These are phyloP conservation scores for Phania funesta DNA, from an alignment of 2,888 invertebrate species.

Conservation along the genomic window DNA sequence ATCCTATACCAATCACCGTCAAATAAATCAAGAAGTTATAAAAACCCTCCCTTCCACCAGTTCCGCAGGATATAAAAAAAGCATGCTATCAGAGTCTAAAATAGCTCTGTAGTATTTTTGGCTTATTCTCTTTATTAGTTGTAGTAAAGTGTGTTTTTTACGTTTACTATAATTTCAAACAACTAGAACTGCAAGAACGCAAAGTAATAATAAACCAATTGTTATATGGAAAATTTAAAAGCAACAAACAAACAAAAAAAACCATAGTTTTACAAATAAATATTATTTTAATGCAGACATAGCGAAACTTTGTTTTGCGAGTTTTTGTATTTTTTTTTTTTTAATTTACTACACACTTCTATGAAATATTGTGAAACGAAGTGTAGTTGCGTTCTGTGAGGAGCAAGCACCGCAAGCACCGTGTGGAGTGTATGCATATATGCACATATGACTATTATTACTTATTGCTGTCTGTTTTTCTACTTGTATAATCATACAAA, in stretches of 20 bases:
- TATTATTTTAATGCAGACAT: constrained; percentile 48
- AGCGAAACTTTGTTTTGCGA: constrained; percentile 34
- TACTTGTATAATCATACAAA: constrained; percentile 7
- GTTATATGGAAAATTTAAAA: constrained; percentile 32
- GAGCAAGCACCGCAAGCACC: background rate
- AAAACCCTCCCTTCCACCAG: too few species aligned
- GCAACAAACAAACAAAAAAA: background rate
- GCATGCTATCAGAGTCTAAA: background rate
- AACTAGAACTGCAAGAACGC: constrained; percentile 4
- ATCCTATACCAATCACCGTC: too few species aligned
- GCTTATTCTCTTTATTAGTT: background rate
- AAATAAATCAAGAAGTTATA: too few species aligned
- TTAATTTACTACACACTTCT: constrained; percentile 6
- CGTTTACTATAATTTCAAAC: background rate
- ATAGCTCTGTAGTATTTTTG: background rate
- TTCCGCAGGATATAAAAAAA: too few species aligned
- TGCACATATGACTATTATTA: background rate
- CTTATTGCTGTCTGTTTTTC: constrained; percentile 8
- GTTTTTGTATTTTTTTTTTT: background rate
- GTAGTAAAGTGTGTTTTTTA: constrained; percentile 1
- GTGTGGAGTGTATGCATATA: background rate
- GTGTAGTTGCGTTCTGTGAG: background rate
- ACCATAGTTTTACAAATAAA: constrained; percentile 25
- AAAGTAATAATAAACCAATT: constrained; percentile 53
- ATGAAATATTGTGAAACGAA: constrained; percentile 8